A percentile compares a stretch with the other conserved stretches of the same genome.
Evolutionary conservation across 2,888 invertebrate genomes (phyloP).

Genomic region (Sympetrum striolatum): DNA sequence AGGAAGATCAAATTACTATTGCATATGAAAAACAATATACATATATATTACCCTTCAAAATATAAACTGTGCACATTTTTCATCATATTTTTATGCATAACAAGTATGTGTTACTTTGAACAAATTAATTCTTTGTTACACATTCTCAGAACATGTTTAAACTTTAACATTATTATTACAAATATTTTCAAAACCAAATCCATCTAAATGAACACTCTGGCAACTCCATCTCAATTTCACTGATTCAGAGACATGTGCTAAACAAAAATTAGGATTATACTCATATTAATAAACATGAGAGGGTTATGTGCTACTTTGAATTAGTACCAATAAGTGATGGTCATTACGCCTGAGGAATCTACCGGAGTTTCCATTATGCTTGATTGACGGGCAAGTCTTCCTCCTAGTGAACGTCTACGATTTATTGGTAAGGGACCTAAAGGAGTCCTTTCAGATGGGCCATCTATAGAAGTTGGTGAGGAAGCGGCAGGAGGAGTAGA

Average conservation of each 20-base stretch:
- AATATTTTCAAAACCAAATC: too few species aligned
- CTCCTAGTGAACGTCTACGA: conserved; percentile 14
- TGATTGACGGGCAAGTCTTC: conserved; percentile 72
- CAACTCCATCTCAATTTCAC: background rate
- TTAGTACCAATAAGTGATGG: conserved; percentile 88
- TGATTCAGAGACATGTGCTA: background rate
- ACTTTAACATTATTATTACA: too few species aligned
- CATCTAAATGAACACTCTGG: background rate
- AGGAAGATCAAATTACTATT: too few species aligned
- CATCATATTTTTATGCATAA: too few species aligned
- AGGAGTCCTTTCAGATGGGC: conserved; percentile 46
- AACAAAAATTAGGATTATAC: background rate
- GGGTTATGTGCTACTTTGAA: background rate
- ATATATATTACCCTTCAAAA: background rate
- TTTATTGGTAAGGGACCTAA: background rate
- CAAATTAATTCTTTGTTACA: too few species aligned
- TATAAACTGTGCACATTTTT: background rate
- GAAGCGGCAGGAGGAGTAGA: conserved; percentile 49
- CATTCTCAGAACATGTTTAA: too few species aligned
- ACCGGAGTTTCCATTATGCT: conserved; percentile 84
- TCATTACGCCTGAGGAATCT: conserved; percentile 79
- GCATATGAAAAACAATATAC: too few species aligned
- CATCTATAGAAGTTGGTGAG: conserved; percentile 44
- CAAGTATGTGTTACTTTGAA: too few species aligned
- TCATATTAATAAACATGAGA: background rate